Conservation (phyloP, 2,113 vertebrate genomes). For the Microtus oregoni region DNA sequence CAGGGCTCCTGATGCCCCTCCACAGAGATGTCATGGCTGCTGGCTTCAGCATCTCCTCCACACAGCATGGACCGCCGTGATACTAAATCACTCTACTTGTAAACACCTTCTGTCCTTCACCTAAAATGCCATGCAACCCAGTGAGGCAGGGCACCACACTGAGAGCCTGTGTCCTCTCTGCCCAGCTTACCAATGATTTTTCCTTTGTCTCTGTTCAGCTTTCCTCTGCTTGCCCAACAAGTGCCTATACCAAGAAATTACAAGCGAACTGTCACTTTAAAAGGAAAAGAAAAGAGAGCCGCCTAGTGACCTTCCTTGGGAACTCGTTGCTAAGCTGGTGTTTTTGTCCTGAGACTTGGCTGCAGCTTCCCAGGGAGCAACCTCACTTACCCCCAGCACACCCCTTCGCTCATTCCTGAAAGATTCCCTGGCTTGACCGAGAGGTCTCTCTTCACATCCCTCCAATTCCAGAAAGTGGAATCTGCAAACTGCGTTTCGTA, state of each 20-base stretch:
- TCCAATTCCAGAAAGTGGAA: conserved; percentile 25
- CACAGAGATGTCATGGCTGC: too few species aligned
- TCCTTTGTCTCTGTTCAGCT: not conserved
- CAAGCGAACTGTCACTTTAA: conserved; percentile 82
- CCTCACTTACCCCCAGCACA: conserved; percentile 27
- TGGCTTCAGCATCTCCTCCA: fast-evolving
- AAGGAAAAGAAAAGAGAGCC: conserved; percentile 76
- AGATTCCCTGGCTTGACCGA: not conserved
- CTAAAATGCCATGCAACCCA: not conserved
- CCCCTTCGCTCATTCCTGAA: conserved; percentile 36
- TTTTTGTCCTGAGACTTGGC: conserved; percentile 33
- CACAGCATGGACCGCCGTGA: fast-evolving
- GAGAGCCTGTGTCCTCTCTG: not conserved
- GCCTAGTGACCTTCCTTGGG: conserved; percentile 47
- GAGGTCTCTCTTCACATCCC: not conserved
- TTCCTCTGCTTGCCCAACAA: not conserved
- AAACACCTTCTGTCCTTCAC: not conserved
- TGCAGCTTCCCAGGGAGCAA: conserved; percentile 34
- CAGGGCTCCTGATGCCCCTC: too few species aligned
- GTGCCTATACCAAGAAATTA: not conserved
- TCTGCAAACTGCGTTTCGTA: conserved; percentile 11
- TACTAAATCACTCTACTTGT: not conserved
- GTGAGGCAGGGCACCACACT: not conserved
- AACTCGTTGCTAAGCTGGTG: conserved; percentile 80
- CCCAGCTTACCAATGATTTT: not conserved